Conservation (phyloP, 2,888 invertebrate genomes). For the Bugulina stolonifera region DNA sequence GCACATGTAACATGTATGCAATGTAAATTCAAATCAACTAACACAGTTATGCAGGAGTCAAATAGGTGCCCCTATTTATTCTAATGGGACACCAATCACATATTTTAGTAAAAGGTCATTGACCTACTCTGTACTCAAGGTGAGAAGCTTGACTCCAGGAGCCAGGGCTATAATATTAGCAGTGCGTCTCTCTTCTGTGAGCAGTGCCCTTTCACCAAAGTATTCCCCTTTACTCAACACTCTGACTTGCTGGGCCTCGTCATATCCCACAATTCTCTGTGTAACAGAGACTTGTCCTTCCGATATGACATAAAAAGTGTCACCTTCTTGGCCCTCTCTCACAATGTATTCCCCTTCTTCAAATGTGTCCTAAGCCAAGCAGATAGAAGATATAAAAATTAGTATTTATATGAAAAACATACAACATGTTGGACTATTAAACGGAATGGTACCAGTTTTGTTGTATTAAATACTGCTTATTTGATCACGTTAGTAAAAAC, state of each 20-base stretch:
- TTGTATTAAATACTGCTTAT: no score
- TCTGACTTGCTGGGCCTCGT: conserved; percentile 83
- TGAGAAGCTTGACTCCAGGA: conserved; percentile 78
- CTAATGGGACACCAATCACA: no score
- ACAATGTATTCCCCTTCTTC: conserved; percentile 91
- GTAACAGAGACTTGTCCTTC: conserved; percentile 84
- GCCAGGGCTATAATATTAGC: conserved; percentile 82
- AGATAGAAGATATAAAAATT: no score
- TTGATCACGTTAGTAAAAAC: no score
- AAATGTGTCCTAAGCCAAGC: conserved; percentile 75
- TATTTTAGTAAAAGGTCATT: neutral
- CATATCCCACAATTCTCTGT: conserved; percentile 64
- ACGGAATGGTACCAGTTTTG: no score
- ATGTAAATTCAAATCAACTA: no score
- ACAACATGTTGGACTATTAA: no score
- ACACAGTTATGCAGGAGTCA: no score
- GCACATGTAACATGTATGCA: no score
- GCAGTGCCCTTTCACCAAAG: conserved; percentile 85
- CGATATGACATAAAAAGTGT: conserved; percentile 95
- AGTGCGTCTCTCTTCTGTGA: conserved; percentile 69
- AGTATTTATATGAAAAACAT: no score
- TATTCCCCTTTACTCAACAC: conserved; percentile 86
- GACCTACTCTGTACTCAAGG: conserved; percentile 73
- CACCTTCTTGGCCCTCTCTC: conserved; percentile 87
- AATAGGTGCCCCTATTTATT: no score